Conservation (phyloP, 2,888 invertebrate genomes). For the Agriopis aurantiaria region DNA sequence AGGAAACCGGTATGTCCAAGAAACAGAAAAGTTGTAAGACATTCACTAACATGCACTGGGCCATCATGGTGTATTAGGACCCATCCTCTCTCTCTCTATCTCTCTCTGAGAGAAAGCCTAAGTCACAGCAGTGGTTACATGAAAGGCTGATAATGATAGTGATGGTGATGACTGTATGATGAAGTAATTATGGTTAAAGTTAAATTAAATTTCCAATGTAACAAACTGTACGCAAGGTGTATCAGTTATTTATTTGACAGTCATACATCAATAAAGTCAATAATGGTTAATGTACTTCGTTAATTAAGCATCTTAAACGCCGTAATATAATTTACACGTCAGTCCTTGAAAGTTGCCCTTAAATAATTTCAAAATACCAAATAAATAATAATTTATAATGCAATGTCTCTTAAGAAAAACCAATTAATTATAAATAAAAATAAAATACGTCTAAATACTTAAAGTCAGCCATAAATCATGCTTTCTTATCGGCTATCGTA, state of each 20-base stretch:
- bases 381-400: conserved; percentile 36
- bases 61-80: too few relatives aligned
- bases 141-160: too few relatives aligned
- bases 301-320: conserved; percentile 12
- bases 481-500: conserved; percentile 56
- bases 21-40: too few relatives aligned
- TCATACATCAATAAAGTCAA: conserved; percentile 15
- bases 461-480: conserved; percentile 59
- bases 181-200: too few relatives aligned
- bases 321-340: conserved; percentile 17
- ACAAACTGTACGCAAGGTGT: not conserved
- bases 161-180: too few relatives aligned
- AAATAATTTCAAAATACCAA: conserved; percentile 23
- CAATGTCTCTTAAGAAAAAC: conserved; percentile 42
- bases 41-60: too few relatives aligned
- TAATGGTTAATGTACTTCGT: not conserved
- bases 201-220: too few relatives aligned
- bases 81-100: too few relatives aligned
- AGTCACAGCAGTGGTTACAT: too few relatives aligned
- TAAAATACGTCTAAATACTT: conserved; percentile 54
- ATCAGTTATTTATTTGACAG: not conserved
- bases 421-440: conserved; percentile 56
- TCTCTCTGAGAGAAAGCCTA: too few relatives aligned
- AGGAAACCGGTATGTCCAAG: too few relatives aligned
- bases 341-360: conserved; percentile 8